Base-by-base conservation (phyloP, 2,797 vertebrate genomes). In the Typhlichthys eigenmanni region DNA sequence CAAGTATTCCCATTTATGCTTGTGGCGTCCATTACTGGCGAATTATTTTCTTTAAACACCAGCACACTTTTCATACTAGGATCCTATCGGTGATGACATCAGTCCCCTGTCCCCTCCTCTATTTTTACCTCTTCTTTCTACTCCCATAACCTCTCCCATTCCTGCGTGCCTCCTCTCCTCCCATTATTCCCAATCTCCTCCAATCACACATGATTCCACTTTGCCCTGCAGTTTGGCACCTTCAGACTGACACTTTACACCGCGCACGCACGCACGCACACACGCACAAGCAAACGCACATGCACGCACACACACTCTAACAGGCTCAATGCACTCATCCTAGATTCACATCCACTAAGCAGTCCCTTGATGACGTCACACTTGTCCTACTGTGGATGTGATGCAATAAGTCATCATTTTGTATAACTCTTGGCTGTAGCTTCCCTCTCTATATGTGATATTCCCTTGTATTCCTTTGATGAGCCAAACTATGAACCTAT, bases 191-290 rank as follows among this genome's bases (percentile, higher is more conserved):
- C 38, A 38, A 43, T 66, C 61, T 61, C 50, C 16, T 0, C 46
- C 11, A 1, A 11, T 71, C 68, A 60, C 68, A 65, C 61, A 72
- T 47, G 51, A 52, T 49, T 66, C 68, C 38, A 61, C 67, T 55
- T 75, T n/a, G 66, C 73, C 62, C 78, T 29, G 75, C 76, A 56
- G 79, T 70, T 84, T 83, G 78, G 71, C 84, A 78, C 80, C 72
- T 72, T 62, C 61, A 57, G 58, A 71, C 64, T 48, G 78, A 69
- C 79, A 72, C 68, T 83, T 74, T 80, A 70, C 66, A 11, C 72
- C 60, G 71, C 62, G 47, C 66, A 69, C 16, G n/a, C 60, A 64
- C 34, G 61, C 55, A 60, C 62, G 43, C 68, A 59, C 60, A 64
- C 50, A 49, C 19, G 57, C 62, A 55, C 62, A 60, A 5, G 14